These are phyloP conservation scores for Grapholita molesta DNA, from an alignment of 1,140 invertebrate genomes.

Conservation along the genomic window DNA sequence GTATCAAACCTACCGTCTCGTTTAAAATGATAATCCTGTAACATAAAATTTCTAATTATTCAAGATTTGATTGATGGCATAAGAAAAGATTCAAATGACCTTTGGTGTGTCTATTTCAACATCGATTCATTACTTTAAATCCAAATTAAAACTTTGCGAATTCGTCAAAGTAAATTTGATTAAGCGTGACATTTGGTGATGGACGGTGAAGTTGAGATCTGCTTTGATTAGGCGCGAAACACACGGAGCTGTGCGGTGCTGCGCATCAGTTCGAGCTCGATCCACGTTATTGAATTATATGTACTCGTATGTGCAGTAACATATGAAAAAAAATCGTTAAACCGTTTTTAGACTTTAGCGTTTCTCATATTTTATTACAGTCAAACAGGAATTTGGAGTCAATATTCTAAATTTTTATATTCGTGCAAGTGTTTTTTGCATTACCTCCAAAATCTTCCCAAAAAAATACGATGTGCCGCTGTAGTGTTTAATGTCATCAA, in stretches of 20 bases:
- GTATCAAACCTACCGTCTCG: not conserved
- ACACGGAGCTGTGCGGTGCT: not conserved
- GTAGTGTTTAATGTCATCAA: no score
- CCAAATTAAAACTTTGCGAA: not conserved
- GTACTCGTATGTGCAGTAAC: no score
- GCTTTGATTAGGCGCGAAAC: not conserved
- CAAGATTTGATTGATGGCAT: not conserved
- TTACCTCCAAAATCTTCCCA: no score
- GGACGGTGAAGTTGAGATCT: not conserved
- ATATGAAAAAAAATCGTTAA: no score
- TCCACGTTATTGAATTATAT: no score
- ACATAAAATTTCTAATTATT: not conserved
- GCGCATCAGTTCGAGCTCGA: not conserved
- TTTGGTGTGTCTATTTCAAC: not conserved
- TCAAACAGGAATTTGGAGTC: no score
- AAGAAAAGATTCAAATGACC: not conserved
- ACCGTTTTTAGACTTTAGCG: no score
- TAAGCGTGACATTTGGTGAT: not conserved
- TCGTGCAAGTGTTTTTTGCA: no score
- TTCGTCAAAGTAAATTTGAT: constrained; percentile 12
- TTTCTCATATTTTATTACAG: no score
- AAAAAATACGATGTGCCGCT: no score
- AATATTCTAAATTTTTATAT: no score
- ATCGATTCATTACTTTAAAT: constrained; percentile 9
- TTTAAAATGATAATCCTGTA: not conserved